Evolutionary conservation across 2,888 invertebrate genomes (phyloP).

Genomic region (Orthosia gracilis): DNA sequence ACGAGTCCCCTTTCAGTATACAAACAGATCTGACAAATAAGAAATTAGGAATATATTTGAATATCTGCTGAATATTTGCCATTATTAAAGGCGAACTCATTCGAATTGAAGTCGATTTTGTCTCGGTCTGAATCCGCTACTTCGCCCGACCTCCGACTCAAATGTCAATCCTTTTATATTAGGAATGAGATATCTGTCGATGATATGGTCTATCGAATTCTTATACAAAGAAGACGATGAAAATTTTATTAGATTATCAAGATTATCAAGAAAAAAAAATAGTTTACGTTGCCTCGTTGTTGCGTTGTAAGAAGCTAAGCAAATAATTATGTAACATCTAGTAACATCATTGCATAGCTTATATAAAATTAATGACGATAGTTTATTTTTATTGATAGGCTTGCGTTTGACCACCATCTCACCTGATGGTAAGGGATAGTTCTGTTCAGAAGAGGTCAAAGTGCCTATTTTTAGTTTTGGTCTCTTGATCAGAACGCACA

Average conservation of each 20-base stretch:
- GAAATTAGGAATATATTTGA: constrained; percentile 76
- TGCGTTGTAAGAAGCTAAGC: too few relatives aligned
- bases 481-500: too few relatives aligned
- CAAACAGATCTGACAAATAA: constrained; percentile 67
- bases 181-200: constrained; percentile 71
- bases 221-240: not conserved
- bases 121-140: constrained; percentile 87
- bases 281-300: too few relatives aligned
- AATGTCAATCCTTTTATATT: constrained; percentile 90
- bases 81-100: constrained; percentile 81
- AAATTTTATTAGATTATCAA: not conserved
- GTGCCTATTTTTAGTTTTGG: too few relatives aligned
- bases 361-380: too few relatives aligned
- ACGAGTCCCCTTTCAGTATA: constrained; percentile 47
- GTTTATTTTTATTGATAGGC: too few relatives aligned
- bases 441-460: too few relatives aligned
- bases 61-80: constrained; percentile 83
- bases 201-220: constrained; percentile 44
- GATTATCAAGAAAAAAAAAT: too few relatives aligned
- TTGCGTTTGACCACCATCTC: too few relatives aligned
- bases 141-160: constrained; percentile 84
- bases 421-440: too few relatives aligned
- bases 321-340: too few relatives aligned
- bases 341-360: too few relatives aligned
- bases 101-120: constrained; percentile 82